phyloP scores from a whole-genome alignment of 2,797 vertebrate genomes.

The Hydrolagus colliei region DNA sequence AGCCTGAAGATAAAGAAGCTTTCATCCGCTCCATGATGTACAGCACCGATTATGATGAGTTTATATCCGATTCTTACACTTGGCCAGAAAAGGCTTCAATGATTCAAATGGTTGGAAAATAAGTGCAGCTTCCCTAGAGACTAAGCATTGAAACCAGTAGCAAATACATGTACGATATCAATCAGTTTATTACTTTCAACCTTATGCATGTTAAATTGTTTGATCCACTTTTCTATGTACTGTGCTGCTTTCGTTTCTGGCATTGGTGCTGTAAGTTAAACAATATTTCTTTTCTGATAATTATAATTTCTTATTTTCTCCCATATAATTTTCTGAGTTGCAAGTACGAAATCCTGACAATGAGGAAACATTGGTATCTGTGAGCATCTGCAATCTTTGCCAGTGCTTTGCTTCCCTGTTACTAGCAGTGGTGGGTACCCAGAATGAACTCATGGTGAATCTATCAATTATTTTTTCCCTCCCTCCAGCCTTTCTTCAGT shows the following conservation, averaged over 20 bases:
- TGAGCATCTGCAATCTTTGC: no score
- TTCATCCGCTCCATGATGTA: constrained; percentile 72
- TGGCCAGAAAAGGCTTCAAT: constrained; percentile 77
- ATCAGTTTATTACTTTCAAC: not conserved
- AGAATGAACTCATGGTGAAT: not conserved
- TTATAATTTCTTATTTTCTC: no score
- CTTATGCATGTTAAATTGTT: not conserved
- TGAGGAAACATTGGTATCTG: not conserved
- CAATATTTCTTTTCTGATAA: not conserved
- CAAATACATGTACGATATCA: not conserved
- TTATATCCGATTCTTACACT: constrained; percentile 70
- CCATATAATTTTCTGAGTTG: not conserved
- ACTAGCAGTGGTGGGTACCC: not conserved
- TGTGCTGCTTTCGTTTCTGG: not conserved
- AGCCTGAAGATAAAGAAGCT: constrained; percentile 76
- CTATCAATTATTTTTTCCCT: not conserved
- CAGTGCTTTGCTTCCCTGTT: not conserved
- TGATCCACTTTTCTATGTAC: not conserved
- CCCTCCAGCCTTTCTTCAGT: no score
- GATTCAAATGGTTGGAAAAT: constrained; percentile 61
- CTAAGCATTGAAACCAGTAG: not conserved
- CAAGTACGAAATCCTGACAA: not conserved
- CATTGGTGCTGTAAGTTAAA: not conserved
- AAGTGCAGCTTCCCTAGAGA: constrained; percentile 35
- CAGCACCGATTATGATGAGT: constrained; percentile 73